These are phyloP conservation scores for Falco peregrinus DNA, from an alignment of 2,797 vertebrate genomes.

Conservation along the genomic window DNA sequence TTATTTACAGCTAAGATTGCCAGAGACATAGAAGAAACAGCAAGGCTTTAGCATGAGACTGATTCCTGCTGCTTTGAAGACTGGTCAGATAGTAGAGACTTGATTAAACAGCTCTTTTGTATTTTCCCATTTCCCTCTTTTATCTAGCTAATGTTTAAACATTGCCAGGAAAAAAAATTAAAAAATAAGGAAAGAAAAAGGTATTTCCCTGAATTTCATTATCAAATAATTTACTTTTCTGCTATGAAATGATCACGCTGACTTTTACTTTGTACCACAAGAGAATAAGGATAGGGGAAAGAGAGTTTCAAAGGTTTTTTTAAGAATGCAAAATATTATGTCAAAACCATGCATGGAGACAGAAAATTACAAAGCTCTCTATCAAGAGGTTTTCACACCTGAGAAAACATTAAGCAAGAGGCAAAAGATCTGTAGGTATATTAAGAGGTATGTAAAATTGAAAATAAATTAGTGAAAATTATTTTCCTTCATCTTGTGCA, in stretches of 20 bases:
- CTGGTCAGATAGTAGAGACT: not conserved
- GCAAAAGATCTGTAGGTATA: not conserved
- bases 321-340: not conserved
- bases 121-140: not conserved
- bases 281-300: not conserved
- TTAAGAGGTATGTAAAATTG: not conserved
- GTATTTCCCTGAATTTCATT: not conserved
- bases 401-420: not conserved
- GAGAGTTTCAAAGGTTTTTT: not conserved
- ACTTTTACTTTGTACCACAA: not conserved
- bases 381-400: not conserved
- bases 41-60: not conserved
- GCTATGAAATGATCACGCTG: not conserved
- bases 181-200: not conserved
- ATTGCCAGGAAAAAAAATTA: not conserved
- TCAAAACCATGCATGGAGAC: not conserved
- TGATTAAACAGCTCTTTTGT: not conserved
- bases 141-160: not conserved
- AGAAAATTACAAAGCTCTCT: not conserved
- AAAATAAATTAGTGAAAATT: not conserved
- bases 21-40: not conserved
- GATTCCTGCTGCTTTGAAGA: not conserved
- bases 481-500: not conserved
- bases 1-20: not conserved
- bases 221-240: not conserved